Conservation (phyloP, 2,797 vertebrate genomes). For the Cygnus olor region DNA sequence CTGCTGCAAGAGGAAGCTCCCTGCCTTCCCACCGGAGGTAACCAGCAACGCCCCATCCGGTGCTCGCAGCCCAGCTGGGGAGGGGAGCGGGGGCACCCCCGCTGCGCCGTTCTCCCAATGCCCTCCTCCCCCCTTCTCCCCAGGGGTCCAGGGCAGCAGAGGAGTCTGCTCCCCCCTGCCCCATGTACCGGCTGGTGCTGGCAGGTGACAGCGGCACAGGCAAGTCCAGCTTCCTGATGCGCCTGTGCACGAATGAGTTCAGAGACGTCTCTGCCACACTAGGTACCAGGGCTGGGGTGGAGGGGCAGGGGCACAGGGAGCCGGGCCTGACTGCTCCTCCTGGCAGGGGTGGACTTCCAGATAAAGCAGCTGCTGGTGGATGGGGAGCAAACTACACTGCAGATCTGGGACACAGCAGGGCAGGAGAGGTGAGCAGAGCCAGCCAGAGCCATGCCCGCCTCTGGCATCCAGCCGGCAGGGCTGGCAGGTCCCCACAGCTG, state of each 20-base stretch:
- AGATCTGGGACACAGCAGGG: conserved; percentile 85
- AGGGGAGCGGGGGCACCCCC: not conserved
- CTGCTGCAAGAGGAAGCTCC: conserved; percentile 74
- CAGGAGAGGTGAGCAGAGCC: conserved; percentile 76
- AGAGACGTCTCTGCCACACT: conserved; percentile 81
- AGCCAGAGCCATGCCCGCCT: not conserved
- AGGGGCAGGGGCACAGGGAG: not conserved
- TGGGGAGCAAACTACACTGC: conserved; percentile 78
- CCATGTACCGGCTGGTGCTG: conserved; percentile 78
- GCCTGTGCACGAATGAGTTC: conserved; percentile 79
- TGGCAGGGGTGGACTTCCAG: conserved; percentile 83
- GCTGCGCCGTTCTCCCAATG: not conserved
- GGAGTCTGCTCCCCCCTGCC: conserved; percentile 23
- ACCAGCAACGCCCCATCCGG: not conserved
- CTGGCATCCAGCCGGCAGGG: not conserved
- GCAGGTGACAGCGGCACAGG: conserved; percentile 78
- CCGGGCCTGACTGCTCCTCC: not conserved
- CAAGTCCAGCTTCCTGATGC: conserved; percentile 84
- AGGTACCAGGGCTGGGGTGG: conserved; percentile 40
- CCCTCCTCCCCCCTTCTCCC: not conserved
- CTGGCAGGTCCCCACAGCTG: not conserved
- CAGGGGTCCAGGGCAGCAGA: not conserved
- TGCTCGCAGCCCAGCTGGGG: not conserved
- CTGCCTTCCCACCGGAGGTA: conserved; percentile 80
- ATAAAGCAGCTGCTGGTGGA: conserved; percentile 85